Conservation (phyloP, 2,113 vertebrate genomes). For the Sclerurus mexicanus region DNA sequence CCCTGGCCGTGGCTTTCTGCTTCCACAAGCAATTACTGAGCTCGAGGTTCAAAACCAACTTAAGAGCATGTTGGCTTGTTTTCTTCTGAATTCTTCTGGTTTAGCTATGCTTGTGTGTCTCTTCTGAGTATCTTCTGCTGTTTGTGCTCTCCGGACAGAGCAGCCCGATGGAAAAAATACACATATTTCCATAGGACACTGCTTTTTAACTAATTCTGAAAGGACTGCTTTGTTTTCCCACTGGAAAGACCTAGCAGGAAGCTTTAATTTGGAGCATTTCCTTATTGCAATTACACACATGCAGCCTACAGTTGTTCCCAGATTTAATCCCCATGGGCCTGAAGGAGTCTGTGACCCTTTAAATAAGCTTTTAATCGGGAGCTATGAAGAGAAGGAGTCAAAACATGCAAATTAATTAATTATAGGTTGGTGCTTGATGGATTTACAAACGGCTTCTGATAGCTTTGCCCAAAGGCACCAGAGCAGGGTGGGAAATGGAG, state of each 20-base stretch:
- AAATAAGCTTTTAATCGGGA: background rate
- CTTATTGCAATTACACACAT: background rate
- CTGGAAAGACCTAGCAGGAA: background rate
- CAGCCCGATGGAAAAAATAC: rapidly evolving
- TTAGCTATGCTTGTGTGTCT: background rate
- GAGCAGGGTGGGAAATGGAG: background rate
- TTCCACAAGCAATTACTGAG: background rate
- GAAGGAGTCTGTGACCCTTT: background rate
- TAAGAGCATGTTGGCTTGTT: background rate
- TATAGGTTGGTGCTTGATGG: background rate
- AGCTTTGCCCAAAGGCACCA: background rate
- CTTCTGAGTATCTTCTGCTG: background rate
- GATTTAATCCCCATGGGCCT: background rate
- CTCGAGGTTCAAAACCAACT: background rate
- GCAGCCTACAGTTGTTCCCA: background rate
- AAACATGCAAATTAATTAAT: background rate
- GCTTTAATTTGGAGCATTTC: background rate
- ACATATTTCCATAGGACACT: rapidly evolving
- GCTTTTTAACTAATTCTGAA: background rate
- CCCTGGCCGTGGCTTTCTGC: background rate
- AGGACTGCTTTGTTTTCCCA: background rate
- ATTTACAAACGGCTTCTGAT: background rate
- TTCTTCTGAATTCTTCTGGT: background rate
- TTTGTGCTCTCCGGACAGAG: background rate
- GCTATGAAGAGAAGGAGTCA: background rate